Evolutionary conservation across 2,888 invertebrate species (phyloP), one percentile per base, ranked within the genome.

Genomic region (Drosophila histrio): DNA sequence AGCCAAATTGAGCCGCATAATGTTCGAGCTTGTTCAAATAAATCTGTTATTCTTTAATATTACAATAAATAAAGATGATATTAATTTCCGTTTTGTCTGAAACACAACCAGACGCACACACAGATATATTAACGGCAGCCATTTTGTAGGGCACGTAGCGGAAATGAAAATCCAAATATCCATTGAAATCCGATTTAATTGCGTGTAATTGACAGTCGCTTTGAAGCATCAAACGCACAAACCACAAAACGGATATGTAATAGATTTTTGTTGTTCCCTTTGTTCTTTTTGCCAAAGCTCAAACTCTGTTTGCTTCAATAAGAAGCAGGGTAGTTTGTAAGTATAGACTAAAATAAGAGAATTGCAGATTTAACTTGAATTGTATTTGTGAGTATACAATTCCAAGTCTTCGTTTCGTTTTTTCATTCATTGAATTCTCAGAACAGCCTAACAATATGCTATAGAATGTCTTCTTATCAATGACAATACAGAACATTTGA

Each of bases 201-300:
- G 80, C 72, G 65, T 73, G 71, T 86, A 86, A 83, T 83, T 83
- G 86, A 83, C 78, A 83, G 67, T 56, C 77, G 72, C 58, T 70
- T 68, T 65, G 67, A 63, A 80, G 61, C 65, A 61, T 69, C 71
- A 76, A 71, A 69, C 70, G 59, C 41, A 66, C 59, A 73, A 73
- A 60, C 67, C 73, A 34, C 78, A 76, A 68, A 75, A 47, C 78
- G 76, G 76, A 76, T 82, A 80, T 77, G n/a, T 67, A 67, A 77
- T 75, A 39, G 28, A 28, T 53, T 79, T 65, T 64, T 46, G n/a
- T n/a, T 57, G 36, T 50, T 62, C 7, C 11, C 43, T 36, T 43
- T 47, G 46, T 34, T 28, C 13, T 41, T 30, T 58, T 19, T 17
- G 8, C 19, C 8, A 5, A 34, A 22, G 22, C 8, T 4, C 30